phyloP scores from a whole-genome alignment of 2,888 invertebrate species.

The Unio pictorum region DNA sequence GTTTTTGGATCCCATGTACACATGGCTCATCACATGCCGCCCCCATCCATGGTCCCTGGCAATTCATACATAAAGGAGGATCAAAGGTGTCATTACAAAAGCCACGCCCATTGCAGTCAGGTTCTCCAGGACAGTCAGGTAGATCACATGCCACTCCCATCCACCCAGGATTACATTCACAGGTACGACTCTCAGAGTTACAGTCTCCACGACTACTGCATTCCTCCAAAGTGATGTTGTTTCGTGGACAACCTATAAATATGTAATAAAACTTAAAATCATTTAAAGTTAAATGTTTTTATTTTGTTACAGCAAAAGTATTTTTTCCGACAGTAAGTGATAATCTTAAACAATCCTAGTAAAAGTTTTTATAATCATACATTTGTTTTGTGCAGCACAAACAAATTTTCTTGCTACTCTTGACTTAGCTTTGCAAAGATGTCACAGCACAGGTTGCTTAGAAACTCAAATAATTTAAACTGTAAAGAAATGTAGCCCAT shows the following conservation, averaged over 20 bases:
- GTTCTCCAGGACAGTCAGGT: slow-evolving; percentile 51
- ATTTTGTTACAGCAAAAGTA: too few species aligned
- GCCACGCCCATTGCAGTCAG: slow-evolving; percentile 47
- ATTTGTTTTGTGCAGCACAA: too few species aligned
- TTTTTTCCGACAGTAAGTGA: too few species aligned
- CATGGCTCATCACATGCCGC: slow-evolving; percentile 55
- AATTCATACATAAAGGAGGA: slow-evolving; percentile 47
- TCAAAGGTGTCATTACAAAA: slow-evolving; percentile 38
- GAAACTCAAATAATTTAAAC: too few species aligned
- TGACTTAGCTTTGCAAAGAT: too few species aligned
- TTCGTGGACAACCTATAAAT: slow-evolving; percentile 48
- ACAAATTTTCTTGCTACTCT: too few species aligned
- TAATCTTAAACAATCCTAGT: too few species aligned
- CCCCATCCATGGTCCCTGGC: slow-evolving; percentile 52
- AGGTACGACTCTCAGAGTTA: slow-evolving; percentile 44
- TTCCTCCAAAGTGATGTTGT: slow-evolving; percentile 35
- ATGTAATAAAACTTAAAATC: background rate
- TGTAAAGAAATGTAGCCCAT: too few species aligned
- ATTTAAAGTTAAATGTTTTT: background rate
- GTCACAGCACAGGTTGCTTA: too few species aligned
- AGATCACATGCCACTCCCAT: slow-evolving; percentile 47
- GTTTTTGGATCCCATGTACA: slow-evolving; percentile 43
- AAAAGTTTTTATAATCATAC: background rate
- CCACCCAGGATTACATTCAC: slow-evolving; percentile 54
- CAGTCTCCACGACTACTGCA: slow-evolving; percentile 55